A percentile compares a stretch with the other conserved stretches of the same genome.
These are phyloP conservation scores for Nansenia antarctica DNA, from an alignment of 2,113 vertebrate genomes.

Conservation along the genomic window DNA sequence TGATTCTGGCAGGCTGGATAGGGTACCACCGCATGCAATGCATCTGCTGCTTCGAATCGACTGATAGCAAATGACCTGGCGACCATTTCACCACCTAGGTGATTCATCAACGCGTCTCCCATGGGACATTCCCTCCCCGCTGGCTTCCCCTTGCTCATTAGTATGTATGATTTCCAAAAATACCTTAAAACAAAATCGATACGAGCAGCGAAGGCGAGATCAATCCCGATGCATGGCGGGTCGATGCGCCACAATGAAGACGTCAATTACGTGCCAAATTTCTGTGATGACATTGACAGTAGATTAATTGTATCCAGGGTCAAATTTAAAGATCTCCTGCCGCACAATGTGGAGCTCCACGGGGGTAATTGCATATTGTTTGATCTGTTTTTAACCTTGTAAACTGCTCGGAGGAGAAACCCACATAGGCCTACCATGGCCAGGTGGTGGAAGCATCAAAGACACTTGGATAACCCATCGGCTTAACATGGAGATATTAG, in stretches of 20 bases:
- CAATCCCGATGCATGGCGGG: conserved; percentile 31
- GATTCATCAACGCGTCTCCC: conserved; percentile 43
- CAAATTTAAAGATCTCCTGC: conserved; percentile 29
- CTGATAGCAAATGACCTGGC: conserved; percentile 23
- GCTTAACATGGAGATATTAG: conserved; percentile 30
- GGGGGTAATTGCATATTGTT: conserved; percentile 32
- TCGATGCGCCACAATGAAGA: conserved; percentile 66
- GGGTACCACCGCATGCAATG: not conserved
- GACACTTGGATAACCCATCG: conserved; percentile 61
- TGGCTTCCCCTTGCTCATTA: conserved; percentile 61
- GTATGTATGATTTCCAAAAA: conserved; percentile 70
- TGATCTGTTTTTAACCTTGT: conserved; percentile 49
- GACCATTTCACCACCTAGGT: conserved; percentile 27
- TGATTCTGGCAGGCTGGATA: not conserved
- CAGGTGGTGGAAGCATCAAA: conserved; percentile 67
- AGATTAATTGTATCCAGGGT: conserved; percentile 51
- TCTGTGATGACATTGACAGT: conserved; percentile 30
- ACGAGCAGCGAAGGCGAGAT: conserved; percentile 21
- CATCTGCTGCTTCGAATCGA: conserved; percentile 9
- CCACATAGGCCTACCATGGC: conserved; percentile 53
- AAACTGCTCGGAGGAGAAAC: conserved; percentile 22
- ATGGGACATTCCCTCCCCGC: conserved; percentile 25
- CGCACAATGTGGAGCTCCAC: not conserved
- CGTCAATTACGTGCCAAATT: conserved; percentile 60
- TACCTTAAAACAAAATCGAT: conserved; percentile 53